Percentiles rank a stretch among this genome's conserved stretches.
phyloP scores from a whole-genome alignment of 2,797 vertebrate genomes.

The Intellagama lesueurii region DNA sequence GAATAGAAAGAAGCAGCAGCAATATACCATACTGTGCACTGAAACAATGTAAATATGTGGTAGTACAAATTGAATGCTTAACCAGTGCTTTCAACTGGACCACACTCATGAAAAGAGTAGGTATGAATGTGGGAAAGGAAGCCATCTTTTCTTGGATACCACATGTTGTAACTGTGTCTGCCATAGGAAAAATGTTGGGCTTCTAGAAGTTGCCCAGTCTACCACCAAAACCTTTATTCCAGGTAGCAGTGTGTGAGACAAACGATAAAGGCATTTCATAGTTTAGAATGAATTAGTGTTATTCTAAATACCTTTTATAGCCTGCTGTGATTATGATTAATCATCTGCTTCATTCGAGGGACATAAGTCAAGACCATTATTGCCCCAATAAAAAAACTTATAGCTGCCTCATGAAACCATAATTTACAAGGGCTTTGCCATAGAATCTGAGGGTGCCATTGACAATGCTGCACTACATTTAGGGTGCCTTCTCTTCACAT shows the following conservation, averaged over 20 bases:
- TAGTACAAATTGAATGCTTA: background rate
- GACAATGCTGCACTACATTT: constrained; percentile 16
- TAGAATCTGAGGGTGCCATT: background rate
- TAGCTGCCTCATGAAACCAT: background rate
- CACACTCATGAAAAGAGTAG: background rate
- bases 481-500: background rate
- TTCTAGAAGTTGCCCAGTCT: background rate
- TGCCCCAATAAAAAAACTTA: constrained; percentile 27
- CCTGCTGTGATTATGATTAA: constrained; percentile 14
- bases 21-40: background rate
- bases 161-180: background rate
- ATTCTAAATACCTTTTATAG: background rate
- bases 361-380: constrained; percentile 11
- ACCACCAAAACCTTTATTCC: background rate
- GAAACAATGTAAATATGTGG: background rate
- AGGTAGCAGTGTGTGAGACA: background rate
- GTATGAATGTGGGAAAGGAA: background rate
- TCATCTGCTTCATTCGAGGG: background rate
- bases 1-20: no score
- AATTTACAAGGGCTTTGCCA: constrained; percentile 6
- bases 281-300: constrained; percentile 11
- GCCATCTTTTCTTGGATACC: background rate
- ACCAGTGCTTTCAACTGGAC: background rate
- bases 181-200: background rate
- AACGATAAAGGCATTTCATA: background rate